phyloP scores from a whole-genome alignment of 2,113 vertebrate genomes.

The Xerus inauris region DNA sequence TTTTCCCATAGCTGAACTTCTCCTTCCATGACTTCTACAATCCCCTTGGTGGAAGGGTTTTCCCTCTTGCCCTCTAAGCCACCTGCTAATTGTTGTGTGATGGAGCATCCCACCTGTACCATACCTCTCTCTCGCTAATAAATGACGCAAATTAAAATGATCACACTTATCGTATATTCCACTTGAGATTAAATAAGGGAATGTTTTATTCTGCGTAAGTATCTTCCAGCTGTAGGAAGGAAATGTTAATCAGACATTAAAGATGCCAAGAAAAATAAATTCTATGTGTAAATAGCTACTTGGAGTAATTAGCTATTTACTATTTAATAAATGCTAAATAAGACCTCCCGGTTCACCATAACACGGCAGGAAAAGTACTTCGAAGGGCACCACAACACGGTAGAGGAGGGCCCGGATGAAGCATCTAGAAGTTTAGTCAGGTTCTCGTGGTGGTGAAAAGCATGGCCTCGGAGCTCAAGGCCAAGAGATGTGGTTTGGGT shows the following conservation, averaged over 20 bases:
- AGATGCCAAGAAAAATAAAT: constrained; percentile 84
- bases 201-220: constrained; percentile 79
- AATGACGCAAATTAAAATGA: constrained; percentile 82
- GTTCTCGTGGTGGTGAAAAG: not conserved
- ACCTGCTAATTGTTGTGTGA: constrained; percentile 79
- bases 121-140: constrained; percentile 78
- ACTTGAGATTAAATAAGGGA: constrained; percentile 82
- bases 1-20: constrained; percentile 47
- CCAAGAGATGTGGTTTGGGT: not conserved
- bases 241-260: constrained; percentile 83
- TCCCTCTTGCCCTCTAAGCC: constrained; percentile 79
- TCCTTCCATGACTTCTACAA: constrained; percentile 59
- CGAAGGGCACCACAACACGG: constrained; percentile 46
- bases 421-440: constrained; percentile 30
- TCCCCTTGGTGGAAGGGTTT: constrained; percentile 61
- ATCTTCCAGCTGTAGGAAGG: constrained; percentile 81
- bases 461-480: not conserved
- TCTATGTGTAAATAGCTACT: constrained; percentile 83
- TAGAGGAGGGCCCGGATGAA: constrained; percentile 40
- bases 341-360: constrained; percentile 64
- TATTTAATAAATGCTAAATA: constrained; percentile 81
- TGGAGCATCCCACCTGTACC: constrained; percentile 76
- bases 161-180: constrained; percentile 81
- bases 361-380: constrained; percentile 54
- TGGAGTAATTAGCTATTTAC: constrained; percentile 83